Evolutionary conservation across 2,888 invertebrate species (phyloP).

Genomic region (Polydrusus cervinus): DNA sequence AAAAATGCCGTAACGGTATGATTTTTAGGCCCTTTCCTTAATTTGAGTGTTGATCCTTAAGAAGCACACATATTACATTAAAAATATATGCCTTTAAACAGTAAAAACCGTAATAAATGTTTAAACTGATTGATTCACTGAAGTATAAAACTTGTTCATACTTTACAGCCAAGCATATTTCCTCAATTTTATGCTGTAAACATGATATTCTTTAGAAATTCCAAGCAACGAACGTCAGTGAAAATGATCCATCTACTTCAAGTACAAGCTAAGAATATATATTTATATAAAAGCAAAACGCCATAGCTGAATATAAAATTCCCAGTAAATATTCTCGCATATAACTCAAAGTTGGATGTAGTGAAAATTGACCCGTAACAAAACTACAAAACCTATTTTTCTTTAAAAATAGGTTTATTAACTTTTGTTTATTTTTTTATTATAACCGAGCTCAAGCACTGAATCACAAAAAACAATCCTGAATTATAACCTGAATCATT

Average conservation of each 20-base stretch:
- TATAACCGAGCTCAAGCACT: no score
- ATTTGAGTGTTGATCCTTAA: no score
- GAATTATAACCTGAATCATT: no score
- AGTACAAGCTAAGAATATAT: slow-evolving; percentile 45
- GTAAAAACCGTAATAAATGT: background rate
- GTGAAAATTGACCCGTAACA: background rate
- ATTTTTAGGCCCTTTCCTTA: no score
- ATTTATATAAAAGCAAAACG: slow-evolving; percentile 22
- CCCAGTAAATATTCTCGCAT: background rate
- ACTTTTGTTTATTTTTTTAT: no score
- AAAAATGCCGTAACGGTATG: no score
- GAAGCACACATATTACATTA: no score
- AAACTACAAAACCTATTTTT: background rate
- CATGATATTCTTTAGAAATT: slow-evolving; percentile 39
- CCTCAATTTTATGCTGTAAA: slow-evolving; percentile 29
- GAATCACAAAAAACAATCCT: no score
- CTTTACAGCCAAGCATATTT: slow-evolving; percentile 8
- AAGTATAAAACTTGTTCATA: slow-evolving; percentile 3
- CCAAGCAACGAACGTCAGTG: slow-evolving; percentile 46
- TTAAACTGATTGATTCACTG: slow-evolving; percentile 7
- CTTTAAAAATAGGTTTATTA: background rate
- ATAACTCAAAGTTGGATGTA: background rate
- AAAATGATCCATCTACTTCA: slow-evolving; percentile 49
- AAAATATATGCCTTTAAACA: no score
- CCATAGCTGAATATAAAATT: slow-evolving; percentile 24